These are phyloP conservation scores for Esperia sulphurella DNA, from an alignment of 2,888 invertebrate genomes.

Conservation along the genomic window DNA sequence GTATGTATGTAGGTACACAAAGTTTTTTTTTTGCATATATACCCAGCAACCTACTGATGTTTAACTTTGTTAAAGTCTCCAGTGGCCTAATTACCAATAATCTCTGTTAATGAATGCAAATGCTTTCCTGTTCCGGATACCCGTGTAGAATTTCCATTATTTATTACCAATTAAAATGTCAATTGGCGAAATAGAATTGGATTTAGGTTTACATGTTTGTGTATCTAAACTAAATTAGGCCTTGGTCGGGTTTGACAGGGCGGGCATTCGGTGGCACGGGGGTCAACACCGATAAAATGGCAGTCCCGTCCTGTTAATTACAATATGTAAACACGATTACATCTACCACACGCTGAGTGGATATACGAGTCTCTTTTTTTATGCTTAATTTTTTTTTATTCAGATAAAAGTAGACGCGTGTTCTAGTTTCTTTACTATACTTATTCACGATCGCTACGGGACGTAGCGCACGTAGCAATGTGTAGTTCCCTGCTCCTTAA, in stretches of 20 bases:
- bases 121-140: background rate
- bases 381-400: too few relatives aligned
- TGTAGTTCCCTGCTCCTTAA: too few relatives aligned
- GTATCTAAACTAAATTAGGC: constrained; percentile 35
- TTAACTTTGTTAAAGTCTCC: too few relatives aligned
- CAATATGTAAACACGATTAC: constrained; percentile 43
- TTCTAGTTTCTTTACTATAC: too few relatives aligned
- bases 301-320: constrained; percentile 48
- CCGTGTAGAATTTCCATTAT: constrained; percentile 3
- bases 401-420: too few relatives aligned
- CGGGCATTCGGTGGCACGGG: constrained; percentile 21
- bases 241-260: constrained; percentile 30
- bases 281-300: constrained; percentile 49
- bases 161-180: constrained; percentile 22
- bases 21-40: too few relatives aligned
- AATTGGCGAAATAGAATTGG: constrained; percentile 30
- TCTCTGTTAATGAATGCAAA: background rate
- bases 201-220: constrained; percentile 32
- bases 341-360: background rate
- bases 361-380: background rate
- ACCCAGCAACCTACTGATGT: too few relatives aligned
- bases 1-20: too few relatives aligned
- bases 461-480: too few relatives aligned
- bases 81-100: too few relatives aligned
- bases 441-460: background rate